Conservation (phyloP, 2,113 vertebrate genomes). For the Sylvilagus bachmani region DNA sequence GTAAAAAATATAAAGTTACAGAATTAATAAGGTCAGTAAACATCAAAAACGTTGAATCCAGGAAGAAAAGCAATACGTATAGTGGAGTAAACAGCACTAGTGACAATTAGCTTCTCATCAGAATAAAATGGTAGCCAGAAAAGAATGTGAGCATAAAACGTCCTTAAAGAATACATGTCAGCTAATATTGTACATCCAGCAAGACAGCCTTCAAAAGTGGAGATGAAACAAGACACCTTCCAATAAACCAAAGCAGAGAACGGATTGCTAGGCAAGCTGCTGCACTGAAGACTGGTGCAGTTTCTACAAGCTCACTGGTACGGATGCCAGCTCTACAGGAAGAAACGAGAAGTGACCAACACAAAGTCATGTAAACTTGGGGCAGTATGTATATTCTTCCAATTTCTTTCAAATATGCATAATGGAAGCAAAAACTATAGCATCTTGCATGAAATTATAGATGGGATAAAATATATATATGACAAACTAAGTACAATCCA, state of each 20-base stretch:
- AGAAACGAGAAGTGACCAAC: neutral
- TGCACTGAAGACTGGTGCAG: neutral
- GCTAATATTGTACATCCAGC: neutral
- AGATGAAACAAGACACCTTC: neutral
- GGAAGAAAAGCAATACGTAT: neutral
- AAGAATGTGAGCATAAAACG: neutral
- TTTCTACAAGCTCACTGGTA: neutral
- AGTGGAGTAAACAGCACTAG: neutral
- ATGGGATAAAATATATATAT: neutral
- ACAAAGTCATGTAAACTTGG: slow-evolving; percentile 5
- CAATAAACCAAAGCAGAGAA: neutral
- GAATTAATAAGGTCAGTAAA: neutral
- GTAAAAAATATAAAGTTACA: neutral
- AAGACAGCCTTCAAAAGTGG: neutral
- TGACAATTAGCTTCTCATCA: neutral
- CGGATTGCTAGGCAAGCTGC: neutral
- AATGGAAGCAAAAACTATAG: neutral
- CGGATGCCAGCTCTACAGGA: neutral
- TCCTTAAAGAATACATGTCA: neutral
- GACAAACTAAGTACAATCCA: neutral
- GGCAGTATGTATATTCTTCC: neutral
- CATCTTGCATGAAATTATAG: neutral
- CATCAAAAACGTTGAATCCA: neutral
- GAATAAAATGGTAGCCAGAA: neutral
- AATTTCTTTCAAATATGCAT: slow-evolving; percentile 16